Evolutionary conservation across 2,113 vertebrate species (phyloP).

Genomic region (Colaptes auratus): DNA sequence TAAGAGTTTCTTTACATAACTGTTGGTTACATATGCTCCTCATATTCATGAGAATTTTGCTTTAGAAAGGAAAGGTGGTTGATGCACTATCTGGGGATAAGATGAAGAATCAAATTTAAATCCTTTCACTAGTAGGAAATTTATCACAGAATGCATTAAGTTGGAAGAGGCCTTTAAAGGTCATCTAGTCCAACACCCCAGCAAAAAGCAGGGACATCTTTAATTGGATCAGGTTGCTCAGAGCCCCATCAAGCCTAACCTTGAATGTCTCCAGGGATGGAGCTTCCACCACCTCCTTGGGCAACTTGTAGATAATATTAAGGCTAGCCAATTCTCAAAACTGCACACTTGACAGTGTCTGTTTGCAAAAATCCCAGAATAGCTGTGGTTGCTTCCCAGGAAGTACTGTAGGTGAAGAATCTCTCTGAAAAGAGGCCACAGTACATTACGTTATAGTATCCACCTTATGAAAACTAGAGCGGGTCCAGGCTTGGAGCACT

Average conservation of each 20-base stretch:
- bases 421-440: not conserved
- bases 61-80: not conserved
- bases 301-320: too few species aligned
- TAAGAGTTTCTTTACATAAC: not conserved
- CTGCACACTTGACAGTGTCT: not conserved
- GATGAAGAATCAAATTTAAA: not conserved
- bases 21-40: not conserved
- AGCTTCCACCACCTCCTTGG: too few species aligned
- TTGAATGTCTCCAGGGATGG: too few species aligned
- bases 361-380: not conserved
- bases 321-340: not conserved
- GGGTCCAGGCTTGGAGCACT: not conserved
- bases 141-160: too few species aligned
- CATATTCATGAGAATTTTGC: not conserved
- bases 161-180: too few species aligned
- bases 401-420: not conserved
- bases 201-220: too few species aligned
- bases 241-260: too few species aligned
- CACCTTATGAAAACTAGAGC: accelerated
- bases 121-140: not conserved
- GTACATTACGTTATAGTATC: not conserved
- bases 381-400: not conserved
- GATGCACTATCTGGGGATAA: not conserved
- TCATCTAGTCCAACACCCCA: too few species aligned
- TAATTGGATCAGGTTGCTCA: too few species aligned